Conservation (phyloP, 1,140 invertebrate genomes). For the Sinonovacula constricta region DNA sequence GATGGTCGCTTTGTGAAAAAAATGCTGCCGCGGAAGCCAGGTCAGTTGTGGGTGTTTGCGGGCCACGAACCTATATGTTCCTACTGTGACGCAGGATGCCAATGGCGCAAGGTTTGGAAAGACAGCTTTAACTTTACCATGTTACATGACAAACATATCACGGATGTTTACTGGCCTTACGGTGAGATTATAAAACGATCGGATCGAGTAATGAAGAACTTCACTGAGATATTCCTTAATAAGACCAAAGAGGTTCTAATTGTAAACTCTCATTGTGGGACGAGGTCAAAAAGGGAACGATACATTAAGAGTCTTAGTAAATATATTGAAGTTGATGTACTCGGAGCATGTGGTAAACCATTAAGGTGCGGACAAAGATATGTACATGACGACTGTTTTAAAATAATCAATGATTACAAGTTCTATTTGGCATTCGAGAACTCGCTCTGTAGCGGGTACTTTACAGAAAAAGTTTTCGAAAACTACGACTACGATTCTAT, state of each 20-base stretch:
- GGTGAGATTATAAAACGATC: constrained; percentile 24
- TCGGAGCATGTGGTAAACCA: constrained; percentile 26
- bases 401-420: constrained; percentile 34
- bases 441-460: constrained; percentile 32
- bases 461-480: constrained; percentile 39
- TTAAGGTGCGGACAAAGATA: constrained; percentile 38
- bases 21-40: constrained; percentile 16
- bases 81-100: constrained; percentile 1
- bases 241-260: constrained; percentile 28
- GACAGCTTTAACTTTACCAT: constrained; percentile 42
- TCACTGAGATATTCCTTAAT: neutral
- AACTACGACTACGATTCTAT: constrained; percentile 42
- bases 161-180: constrained; percentile 36
- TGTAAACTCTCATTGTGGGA: constrained; percentile 39
- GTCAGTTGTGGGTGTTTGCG: constrained; percentile 40
- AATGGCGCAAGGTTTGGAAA: constrained; percentile 25
- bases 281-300: constrained; percentile 10
- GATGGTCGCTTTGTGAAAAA: constrained; percentile 30
- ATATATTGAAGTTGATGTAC: constrained; percentile 12
- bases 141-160: constrained; percentile 38
- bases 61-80: constrained; percentile 9
- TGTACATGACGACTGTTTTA: constrained; percentile 34
- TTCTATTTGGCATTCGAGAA: constrained; percentile 47
- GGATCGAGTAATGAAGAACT: constrained; percentile 10
- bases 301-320: constrained; percentile 14